Conservation (phyloP, 2,797 vertebrate species). For the Coregonus suidteri region DNA sequence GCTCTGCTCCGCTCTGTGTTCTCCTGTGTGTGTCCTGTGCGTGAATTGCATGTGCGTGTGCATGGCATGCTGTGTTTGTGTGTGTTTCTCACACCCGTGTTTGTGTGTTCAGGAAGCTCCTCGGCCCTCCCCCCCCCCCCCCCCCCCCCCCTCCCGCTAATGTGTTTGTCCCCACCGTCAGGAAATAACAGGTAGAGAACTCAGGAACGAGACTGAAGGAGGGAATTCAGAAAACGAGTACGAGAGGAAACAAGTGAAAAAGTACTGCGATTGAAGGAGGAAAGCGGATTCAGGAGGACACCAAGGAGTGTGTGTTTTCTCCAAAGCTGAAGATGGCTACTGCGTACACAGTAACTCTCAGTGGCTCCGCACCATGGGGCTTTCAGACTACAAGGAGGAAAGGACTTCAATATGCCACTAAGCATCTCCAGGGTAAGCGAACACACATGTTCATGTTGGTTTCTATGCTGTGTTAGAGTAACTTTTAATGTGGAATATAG, state of each 20-base stretch:
- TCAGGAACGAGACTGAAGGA: constrained; percentile 35
- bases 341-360: constrained; percentile 87
- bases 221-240: constrained; percentile 35
- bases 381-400: constrained; percentile 98
- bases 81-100: constrained; percentile 27
- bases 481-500: not conserved
- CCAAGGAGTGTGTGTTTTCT: constrained; percentile 37
- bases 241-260: constrained; percentile 43
- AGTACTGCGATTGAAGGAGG: constrained; percentile 40
- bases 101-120: constrained; percentile 77
- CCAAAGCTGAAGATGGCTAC: constrained; percentile 79
- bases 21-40: not conserved
- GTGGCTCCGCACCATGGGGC: constrained; percentile 94
- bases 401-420: constrained; percentile 99
- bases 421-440: constrained; percentile 95
- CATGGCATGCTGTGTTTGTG: too few relatives aligned
- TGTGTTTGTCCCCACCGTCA: constrained; percentile 66
- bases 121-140: constrained; percentile 60
- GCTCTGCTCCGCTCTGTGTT: too few relatives aligned
- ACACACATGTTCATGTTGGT: not conserved
- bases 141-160: constrained; percentile 50
- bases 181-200: constrained; percentile 56
- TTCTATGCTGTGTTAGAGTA: not conserved
- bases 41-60: constrained; percentile 34
- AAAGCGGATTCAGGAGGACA: constrained; percentile 29